Evolutionary conservation across 2,797 vertebrate species (phyloP), one percentile per base, ranked within the genome.

Genomic region (Sebastolobus alascanus): DNA sequence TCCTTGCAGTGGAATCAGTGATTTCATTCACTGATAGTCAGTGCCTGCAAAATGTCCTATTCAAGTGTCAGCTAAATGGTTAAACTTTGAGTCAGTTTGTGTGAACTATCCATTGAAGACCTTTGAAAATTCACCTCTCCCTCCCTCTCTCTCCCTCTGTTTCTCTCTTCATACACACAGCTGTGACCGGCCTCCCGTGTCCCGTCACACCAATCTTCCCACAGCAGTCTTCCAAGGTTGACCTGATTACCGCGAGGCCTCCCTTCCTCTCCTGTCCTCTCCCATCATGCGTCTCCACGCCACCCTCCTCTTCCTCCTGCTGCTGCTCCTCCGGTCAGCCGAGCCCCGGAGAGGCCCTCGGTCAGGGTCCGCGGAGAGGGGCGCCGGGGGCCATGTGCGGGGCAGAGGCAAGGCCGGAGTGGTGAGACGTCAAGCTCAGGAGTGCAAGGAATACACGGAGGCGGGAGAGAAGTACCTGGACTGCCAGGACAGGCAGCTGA

Each of bases 401-500:
- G 93, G 93, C 13, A 84, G 94, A 65, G 90, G 85, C 52, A 92
- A 93, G 80, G 82, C 84, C 0, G 89, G 89, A 43, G 94, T 95
- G 0, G 93, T 93, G 75, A 97, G 96, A 64, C 97, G 97, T 11
- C 97, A 96, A 3, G 92, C 93, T 46, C 92, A 74, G 22, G 93
- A 96, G 9, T 99, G 99, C 75, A 97, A 97, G 63, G 96, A 96
- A 77, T 99, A 98, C 87, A 92, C 75, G 2, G 97, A 97, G 54
- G 95, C 95, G 4, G 96, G 97, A 6, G 97, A 99, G 87, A 99
- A 98, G 89, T 98, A 97, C 87, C 92, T 99, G 88, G 98, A 99
- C 88, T 99, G 99, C 81, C 97, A 99, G 93, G 97, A 98, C 89
- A 96, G 94, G 80, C 96, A 96, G 81, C 89, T 99, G 86, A 96